A percentile compares a stretch with the other conserved stretches of the same genome.
Conservation (phyloP, 2,888 invertebrate genomes). For the Eupithecia tripunctaria region DNA sequence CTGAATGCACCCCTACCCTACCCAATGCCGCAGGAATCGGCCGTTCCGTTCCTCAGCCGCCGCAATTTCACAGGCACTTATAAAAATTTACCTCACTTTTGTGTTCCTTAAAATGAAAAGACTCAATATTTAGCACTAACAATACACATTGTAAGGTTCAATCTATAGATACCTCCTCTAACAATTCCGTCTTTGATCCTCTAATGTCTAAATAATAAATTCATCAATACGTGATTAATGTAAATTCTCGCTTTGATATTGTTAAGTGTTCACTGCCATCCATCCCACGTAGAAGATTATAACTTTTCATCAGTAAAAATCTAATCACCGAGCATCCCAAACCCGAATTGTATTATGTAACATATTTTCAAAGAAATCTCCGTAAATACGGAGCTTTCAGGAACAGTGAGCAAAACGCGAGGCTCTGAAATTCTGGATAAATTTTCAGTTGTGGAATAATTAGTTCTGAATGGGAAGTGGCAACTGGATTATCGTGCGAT, state of each 20-base stretch:
- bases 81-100: neutral
- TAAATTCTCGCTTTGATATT: slow-evolving; percentile 44
- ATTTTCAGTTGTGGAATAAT: slow-evolving; percentile 37
- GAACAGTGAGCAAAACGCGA: slow-evolving; percentile 12
- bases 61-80: too few species aligned
- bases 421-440: slow-evolving; percentile 26
- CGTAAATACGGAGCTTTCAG: slow-evolving; percentile 29
- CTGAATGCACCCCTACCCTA: too few species aligned
- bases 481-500: slow-evolving; percentile 42
- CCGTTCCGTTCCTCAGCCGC: too few species aligned
- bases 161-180: neutral
- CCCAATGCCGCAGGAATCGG: too few species aligned
- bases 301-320: slow-evolving; percentile 42
- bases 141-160: neutral
- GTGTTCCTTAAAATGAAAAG: neutral
- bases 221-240: slow-evolving; percentile 33
- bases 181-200: neutral
- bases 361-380: slow-evolving; percentile 38
- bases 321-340: slow-evolving; percentile 39
- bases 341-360: slow-evolving; percentile 35
- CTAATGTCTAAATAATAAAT: slow-evolving; percentile 25
- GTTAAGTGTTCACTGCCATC: slow-evolving; percentile 15
- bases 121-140: neutral
- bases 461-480: slow-evolving; percentile 29
- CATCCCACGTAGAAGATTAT: slow-evolving; percentile 32